Evolutionary conservation across 1,140 invertebrate species (phyloP).

Genomic region (Camponotus vicinus): DNA sequence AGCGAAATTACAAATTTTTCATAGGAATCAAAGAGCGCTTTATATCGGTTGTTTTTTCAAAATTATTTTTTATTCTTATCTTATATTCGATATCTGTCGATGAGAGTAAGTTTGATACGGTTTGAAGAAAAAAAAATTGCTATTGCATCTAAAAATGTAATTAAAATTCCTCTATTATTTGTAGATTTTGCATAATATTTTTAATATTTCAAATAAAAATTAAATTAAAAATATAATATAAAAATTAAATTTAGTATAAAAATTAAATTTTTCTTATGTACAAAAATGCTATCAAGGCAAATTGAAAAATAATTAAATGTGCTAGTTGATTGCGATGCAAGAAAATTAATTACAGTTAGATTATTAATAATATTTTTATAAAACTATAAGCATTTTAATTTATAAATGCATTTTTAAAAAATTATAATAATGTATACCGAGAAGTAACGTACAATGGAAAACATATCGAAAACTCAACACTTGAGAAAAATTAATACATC

Average conservation of each 20-base stretch:
- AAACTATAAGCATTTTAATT: slow-evolving; percentile 8
- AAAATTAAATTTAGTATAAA: no score
- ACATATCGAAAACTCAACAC: not conserved
- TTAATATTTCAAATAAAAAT: not conserved
- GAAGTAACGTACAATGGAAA: not conserved
- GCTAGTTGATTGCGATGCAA: not conserved
- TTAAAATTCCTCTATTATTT: not conserved
- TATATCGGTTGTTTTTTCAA: not conserved
- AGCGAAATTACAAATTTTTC: not conserved
- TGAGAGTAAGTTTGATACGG: not conserved
- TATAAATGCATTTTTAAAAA: not conserved
- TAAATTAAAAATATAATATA: no score
- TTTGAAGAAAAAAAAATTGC: not conserved
- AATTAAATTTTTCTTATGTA: not conserved
- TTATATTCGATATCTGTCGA: not conserved
- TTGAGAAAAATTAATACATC: not conserved
- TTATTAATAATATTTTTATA: not conserved
- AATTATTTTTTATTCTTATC: not conserved
- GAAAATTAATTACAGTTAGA: not conserved
- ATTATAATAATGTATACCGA: not conserved
- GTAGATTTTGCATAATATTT: not conserved
- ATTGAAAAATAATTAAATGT: not conserved
- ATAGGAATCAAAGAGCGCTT: not conserved
- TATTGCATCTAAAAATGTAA: not conserved
- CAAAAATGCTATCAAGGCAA: not conserved